These are phyloP conservation scores for Hypercompe scribonia DNA, from an alignment of 2,888 invertebrate species.

Conservation along the genomic window DNA sequence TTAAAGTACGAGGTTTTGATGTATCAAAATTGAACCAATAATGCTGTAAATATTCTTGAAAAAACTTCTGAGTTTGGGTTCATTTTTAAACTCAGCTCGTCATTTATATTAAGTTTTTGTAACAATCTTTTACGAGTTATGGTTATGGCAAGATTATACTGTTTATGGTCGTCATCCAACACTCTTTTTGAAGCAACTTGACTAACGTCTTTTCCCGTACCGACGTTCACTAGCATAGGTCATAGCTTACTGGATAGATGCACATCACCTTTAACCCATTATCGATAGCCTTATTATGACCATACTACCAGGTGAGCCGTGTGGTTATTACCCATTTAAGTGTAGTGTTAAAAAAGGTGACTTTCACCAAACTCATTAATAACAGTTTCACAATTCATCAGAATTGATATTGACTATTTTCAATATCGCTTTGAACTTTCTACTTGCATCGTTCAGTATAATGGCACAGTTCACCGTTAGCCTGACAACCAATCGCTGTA, in stretches of 20 bases:
- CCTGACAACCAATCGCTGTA: conserved; percentile 3
- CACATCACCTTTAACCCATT: neutral
- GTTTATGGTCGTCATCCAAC: neutral
- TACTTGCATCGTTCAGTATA: conserved; percentile 14
- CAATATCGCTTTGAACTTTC: conserved; percentile 1
- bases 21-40: neutral
- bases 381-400: neutral
- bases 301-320: neutral
- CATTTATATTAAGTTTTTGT: no score
- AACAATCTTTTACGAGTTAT: no score
- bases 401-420: neutral
- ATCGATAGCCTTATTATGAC: neutral
- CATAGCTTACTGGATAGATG: neutral
- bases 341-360: neutral
- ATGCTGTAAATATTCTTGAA: neutral
- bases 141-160: no score
- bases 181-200: neutral
- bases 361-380: neutral
- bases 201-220: neutral
- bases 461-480: conserved; percentile 12
- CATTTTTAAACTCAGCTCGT: no score
- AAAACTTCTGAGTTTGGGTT: no score
- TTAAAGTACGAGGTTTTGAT: neutral
- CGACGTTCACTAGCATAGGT: neutral
- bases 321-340: neutral